Conservation (phyloP, 2,888 invertebrate species). For the Cenopis cana region DNA sequence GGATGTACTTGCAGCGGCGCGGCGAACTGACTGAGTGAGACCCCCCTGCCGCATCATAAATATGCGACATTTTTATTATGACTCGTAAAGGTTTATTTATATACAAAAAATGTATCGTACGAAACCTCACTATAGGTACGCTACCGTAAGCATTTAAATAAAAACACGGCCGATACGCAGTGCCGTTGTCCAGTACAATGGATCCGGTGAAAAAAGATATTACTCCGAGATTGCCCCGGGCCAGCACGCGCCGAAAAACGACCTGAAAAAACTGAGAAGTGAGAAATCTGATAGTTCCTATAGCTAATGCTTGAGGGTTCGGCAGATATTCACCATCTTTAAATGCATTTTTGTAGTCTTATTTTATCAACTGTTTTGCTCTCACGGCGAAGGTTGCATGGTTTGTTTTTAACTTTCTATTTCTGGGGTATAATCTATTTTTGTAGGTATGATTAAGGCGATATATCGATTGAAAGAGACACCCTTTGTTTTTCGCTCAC, state of each 20-base stretch:
- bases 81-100: too few relatives aligned
- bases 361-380: not conserved
- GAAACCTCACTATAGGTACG: conserved; percentile 2
- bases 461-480: too few relatives aligned
- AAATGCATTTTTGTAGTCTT: not conserved
- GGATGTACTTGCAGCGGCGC: too few relatives aligned
- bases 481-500: too few relatives aligned
- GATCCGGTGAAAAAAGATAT: conserved; percentile 56
- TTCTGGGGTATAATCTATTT: too few relatives aligned
- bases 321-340: not conserved
- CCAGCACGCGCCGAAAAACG: conserved; percentile 71
- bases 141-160: conserved; percentile 38
- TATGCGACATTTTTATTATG: too few relatives aligned
- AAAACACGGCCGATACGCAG: conserved; percentile 33
- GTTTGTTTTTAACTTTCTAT: not conserved
- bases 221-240: conserved; percentile 58
- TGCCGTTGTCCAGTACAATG: conserved; percentile 45
- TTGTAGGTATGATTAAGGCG: too few relatives aligned
- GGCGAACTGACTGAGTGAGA: too few relatives aligned
- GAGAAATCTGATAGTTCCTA: conserved; percentile 47
- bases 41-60: too few relatives aligned
- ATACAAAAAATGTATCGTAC: not conserved
- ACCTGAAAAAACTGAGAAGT: conserved; percentile 57
- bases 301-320: conserved; percentile 25
- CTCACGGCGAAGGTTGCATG: not conserved